Base-by-base conservation (phyloP, 2,888 invertebrate genomes). In the Tanytarsus gracilentus region DNA sequence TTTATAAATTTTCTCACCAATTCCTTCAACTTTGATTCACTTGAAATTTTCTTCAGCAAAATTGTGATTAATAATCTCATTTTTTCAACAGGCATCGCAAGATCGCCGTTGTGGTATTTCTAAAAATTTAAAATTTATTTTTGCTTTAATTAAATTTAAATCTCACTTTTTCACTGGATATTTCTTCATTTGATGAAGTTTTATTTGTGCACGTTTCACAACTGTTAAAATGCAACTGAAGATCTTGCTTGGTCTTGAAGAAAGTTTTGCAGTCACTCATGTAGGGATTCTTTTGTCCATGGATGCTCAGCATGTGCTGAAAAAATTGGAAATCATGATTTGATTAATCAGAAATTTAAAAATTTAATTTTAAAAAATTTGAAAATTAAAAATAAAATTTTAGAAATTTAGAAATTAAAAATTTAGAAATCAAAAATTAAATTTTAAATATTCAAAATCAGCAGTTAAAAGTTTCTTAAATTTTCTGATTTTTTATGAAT, bases 11-110 rank as follows among this genome's bases (percentile, higher is more conserved):
- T 14, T 36, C 36, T 36, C 16, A 36, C 36, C 21, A 44, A 21
- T 67, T 84, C 85, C 63, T 84, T 82, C 49, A 91, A 77, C 67
- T 85, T 82, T 65, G 86, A 85, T 64, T 84, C 83, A n/a, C 84
- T 82, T 16, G 89, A 89, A 64, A 92, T 90, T 72, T 86, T 85
- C 67, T 88, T 88, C 58, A 91, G 73, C 40, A 91, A 78, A 44
- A 90, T 83, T 2, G 90, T 91, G 64, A 91, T 76, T 36, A 89
- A 78, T 64, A 88, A 80, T 62, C 91, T 79, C 82, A 92, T 84
- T 65, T 82, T 82, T 59, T 86, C 84, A 29, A 90, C 75, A 1
- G 79, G 77, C 82, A 85, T 85, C 5, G 75, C 74, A 1, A 79
- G 76, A 62, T 71, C 76, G 16, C 30, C 53, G 25, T 55, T 21